Conservation (phyloP, 2,888 invertebrate genomes). For the Chrysina gloriosa region DNA sequence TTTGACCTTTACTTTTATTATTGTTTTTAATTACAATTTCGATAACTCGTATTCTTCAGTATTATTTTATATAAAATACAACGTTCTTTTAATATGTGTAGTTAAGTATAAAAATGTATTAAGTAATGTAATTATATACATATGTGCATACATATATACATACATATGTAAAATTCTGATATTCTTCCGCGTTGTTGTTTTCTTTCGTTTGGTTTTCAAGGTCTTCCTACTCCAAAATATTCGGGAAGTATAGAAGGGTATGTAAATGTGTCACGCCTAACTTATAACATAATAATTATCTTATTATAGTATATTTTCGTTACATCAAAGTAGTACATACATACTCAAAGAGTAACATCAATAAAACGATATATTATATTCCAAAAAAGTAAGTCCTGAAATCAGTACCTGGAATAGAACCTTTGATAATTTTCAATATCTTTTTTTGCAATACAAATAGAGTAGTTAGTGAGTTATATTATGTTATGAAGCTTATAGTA, state of each 20-base stretch:
- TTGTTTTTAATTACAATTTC: constrained; percentile 21
- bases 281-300: neutral
- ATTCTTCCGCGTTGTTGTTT: neutral
- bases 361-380: too few species aligned
- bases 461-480: too few species aligned
- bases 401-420: too few species aligned
- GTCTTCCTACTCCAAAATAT: neutral
- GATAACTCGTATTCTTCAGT: constrained; percentile 15
- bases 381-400: too few species aligned
- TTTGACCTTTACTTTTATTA: constrained; percentile 52
- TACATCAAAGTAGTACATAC: too few species aligned
- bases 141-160: neutral
- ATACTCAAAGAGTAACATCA: too few species aligned
- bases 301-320: neutral
- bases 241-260: neutral
- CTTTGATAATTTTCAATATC: too few species aligned
- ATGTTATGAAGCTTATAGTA: too few species aligned
- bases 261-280: neutral
- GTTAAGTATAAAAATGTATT: neutral
- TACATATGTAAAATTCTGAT: neutral
- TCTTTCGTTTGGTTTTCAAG: neutral
- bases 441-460: too few species aligned
- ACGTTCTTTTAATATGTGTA: neutral
- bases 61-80: neutral
- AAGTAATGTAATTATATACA: neutral